These are phyloP conservation scores for Corythaeola cristata DNA, from an alignment of 2,113 vertebrate species.

Conservation along the genomic window DNA sequence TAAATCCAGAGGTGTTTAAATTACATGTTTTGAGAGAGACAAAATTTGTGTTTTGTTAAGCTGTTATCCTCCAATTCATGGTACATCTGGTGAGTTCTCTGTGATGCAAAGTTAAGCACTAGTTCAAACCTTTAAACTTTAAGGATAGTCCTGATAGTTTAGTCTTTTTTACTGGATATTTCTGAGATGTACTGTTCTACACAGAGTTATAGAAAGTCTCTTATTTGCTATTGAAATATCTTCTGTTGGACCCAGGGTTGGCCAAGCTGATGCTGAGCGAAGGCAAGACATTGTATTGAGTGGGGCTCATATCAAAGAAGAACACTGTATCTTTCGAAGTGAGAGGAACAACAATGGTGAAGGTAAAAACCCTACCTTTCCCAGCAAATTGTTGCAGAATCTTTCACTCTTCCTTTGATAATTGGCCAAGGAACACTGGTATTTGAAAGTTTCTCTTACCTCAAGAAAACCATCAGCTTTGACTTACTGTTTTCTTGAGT, in stretches of 20 bases:
- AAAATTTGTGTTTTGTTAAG: neutral
- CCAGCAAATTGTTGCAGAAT: neutral
- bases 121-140: neutral
- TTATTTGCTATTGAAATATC: neutral
- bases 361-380: constrained; percentile 70
- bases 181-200: neutral
- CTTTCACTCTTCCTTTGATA: neutral
- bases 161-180: neutral
- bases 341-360: constrained; percentile 88
- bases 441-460: neutral
- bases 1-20: neutral
- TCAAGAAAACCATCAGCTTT: neutral
- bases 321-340: constrained; percentile 95
- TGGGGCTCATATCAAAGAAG: constrained; percentile 95
- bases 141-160: neutral
- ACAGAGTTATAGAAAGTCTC: neutral
- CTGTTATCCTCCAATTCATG: neutral
- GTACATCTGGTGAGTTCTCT: neutral
- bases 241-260: constrained; percentile 82
- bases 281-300: constrained; percentile 97
- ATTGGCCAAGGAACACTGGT: neutral
- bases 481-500: neutral
- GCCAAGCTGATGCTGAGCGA: constrained; percentile 92
- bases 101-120: neutral
- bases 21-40: neutral